These are phyloP conservation scores for Aspidiotus destructor DNA, from an alignment of 2,888 invertebrate genomes.

Conservation along the genomic window DNA sequence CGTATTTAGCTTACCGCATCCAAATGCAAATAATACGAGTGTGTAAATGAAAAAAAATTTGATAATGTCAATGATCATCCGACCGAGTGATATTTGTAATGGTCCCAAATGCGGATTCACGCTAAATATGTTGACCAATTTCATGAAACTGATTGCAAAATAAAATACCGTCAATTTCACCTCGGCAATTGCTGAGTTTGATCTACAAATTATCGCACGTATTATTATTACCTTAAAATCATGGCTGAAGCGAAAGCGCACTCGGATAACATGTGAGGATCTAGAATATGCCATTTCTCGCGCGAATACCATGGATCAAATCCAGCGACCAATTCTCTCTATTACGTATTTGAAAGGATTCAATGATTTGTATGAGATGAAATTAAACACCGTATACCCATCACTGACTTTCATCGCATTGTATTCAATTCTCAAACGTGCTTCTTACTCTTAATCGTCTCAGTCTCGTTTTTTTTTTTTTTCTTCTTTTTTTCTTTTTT, in stretches of 20 bases:
- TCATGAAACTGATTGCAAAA: conserved; percentile 63
- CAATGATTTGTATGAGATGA: no score
- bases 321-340: conserved; percentile 61
- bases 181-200: background rate
- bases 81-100: conserved; percentile 81
- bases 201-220: background rate
- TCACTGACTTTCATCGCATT: no score
- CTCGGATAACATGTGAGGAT: conserved; percentile 88
- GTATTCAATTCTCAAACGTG: no score
- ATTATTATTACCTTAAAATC: conserved; percentile 62
- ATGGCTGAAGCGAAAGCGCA: conserved; percentile 94
- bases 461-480: no score
- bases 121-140: conserved; percentile 92
- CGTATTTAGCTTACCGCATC: conserved; percentile 66
- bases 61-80: conserved; percentile 88
- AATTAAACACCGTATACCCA: no score
- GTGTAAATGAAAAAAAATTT: conserved; percentile 95
- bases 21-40: conserved; percentile 86
- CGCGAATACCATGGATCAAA: conserved; percentile 75
- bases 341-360: conserved; percentile 25
- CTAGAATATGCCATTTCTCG: conserved; percentile 87
- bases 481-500: no score
- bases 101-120: conserved; percentile 95
- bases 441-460: no score
- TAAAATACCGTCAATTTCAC: background rate